Conservation (phyloP, 2,113 vertebrate species). For the Neodon shergylaensis region DNA sequence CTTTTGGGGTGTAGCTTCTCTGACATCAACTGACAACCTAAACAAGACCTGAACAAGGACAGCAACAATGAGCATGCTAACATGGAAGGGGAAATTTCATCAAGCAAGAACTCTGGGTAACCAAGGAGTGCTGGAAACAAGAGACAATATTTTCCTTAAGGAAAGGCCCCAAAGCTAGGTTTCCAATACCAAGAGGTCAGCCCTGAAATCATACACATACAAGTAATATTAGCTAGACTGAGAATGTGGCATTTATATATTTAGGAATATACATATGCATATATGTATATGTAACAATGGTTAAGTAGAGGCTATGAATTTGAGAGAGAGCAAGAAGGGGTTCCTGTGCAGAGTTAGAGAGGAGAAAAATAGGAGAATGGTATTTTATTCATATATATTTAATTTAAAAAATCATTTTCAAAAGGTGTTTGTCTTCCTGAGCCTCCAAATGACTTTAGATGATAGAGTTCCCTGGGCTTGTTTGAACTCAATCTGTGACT, state of each 20-base stretch:
- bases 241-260: too few species aligned
- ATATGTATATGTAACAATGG: background rate
- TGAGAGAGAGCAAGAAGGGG: background rate
- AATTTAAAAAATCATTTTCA: background rate
- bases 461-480: background rate
- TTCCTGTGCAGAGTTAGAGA: background rate
- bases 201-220: background rate
- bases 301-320: background rate
- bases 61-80: background rate
- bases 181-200: background rate
- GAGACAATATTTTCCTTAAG: background rate
- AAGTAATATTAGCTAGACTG: background rate
- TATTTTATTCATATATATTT: background rate
- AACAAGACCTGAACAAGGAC: background rate
- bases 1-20: background rate
- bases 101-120: background rate
- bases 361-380: background rate
- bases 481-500: slow-evolving; percentile 10
- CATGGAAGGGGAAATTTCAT: background rate
- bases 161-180: background rate
- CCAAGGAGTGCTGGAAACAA: background rate
- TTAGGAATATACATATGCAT: background rate
- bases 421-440: background rate
- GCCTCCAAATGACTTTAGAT: background rate
- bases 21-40: background rate